Conservation (phyloP, 2,113 vertebrate genomes). For the Rattus rattus region DNA sequence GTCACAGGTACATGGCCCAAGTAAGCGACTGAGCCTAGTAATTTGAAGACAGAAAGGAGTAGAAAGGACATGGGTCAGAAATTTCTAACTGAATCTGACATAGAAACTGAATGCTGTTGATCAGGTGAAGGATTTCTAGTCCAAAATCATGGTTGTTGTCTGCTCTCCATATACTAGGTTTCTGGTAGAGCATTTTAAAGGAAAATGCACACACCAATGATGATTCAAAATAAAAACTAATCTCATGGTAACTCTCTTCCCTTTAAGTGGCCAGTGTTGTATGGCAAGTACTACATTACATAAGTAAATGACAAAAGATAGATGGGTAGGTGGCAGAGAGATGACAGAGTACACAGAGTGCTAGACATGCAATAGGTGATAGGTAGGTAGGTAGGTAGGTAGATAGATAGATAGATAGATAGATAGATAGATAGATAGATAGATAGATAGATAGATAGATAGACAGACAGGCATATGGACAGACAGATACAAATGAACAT, state of each 20-base stretch:
- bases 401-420: too few species aligned
- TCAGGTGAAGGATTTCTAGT: not conserved
- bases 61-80: slow-evolving; percentile 29
- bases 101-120: not conserved
- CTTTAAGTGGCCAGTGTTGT: not conserved
- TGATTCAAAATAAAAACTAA: not conserved
- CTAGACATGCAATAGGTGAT: not conserved
- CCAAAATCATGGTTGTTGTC: not conserved
- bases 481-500: too few species aligned
- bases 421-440: too few species aligned
- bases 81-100: not conserved
- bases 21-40: not conserved
- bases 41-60: slow-evolving; percentile 30
- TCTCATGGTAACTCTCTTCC: not conserved
- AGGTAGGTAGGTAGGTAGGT: not conserved
- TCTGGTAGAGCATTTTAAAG: not conserved
- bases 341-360: not conserved
- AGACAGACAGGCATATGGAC: too few species aligned
- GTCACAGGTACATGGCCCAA: not conserved
- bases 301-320: not conserved
- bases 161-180: not conserved
- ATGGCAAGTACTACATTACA: not conserved
- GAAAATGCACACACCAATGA: not conserved
- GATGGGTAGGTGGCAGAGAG: not conserved
- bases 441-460: too few species aligned